Evolutionary conservation across 2,888 invertebrate species (phyloP).

Genomic region (Pimpla rufipes): DNA sequence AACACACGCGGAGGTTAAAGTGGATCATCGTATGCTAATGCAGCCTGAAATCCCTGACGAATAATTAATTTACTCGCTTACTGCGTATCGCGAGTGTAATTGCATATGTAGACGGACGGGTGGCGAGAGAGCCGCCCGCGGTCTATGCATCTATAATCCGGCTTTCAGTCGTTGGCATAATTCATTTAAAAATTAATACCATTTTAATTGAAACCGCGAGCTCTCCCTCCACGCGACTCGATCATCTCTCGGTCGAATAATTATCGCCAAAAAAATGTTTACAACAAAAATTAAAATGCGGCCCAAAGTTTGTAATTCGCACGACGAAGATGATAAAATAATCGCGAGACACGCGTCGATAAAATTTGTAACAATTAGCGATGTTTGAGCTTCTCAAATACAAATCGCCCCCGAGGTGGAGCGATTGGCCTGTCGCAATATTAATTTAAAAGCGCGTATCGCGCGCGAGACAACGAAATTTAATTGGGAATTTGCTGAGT

Average conservation of each 20-base stretch:
- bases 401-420: not conserved
- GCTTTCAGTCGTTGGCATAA: conserved; percentile 11
- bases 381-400: too few species aligned
- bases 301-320: not conserved
- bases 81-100: conserved; percentile 43
- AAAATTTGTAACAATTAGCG: not conserved
- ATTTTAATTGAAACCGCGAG: not conserved
- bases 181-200: conserved; percentile 33
- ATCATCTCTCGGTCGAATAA: not conserved
- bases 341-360: not conserved
- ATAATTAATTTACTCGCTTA: conserved; percentile 48
- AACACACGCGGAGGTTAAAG: conserved; percentile 17
- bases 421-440: not conserved
- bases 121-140: conserved; percentile 1
- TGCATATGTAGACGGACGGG: conserved; percentile 3
- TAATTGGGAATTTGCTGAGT: not conserved
- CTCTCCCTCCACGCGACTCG: not conserved
- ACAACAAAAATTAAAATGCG: not conserved
- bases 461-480: not conserved
- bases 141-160: conserved; percentile 27
- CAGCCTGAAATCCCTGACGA: conserved; percentile 28
- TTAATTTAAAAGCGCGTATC: not conserved
- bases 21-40: conserved; percentile 43
- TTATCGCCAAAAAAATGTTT: not conserved
- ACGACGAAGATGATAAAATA: not conserved